Conservation (phyloP, 2,113 vertebrate species). For the Clinocottus analis region DNA sequence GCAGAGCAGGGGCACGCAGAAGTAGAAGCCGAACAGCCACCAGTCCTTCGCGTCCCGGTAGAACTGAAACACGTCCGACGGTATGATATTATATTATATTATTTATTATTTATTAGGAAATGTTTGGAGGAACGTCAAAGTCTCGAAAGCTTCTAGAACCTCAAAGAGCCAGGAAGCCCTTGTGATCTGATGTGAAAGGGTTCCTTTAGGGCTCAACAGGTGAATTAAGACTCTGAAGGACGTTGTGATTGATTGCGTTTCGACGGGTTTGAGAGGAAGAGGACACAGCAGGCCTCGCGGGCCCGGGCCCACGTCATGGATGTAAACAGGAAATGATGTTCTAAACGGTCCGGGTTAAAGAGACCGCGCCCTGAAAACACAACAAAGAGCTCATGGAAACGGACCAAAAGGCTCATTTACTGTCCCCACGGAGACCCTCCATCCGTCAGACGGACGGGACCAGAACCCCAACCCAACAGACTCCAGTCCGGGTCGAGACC, state of each 20-base stretch:
- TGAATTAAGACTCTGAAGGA: no score
- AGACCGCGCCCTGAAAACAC: constrained; percentile 31
- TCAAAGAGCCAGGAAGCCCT: background rate
- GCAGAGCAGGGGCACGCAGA: constrained; percentile 91
- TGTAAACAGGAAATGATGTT: constrained; percentile 61
- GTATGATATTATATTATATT: no score
- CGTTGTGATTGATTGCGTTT: no score
- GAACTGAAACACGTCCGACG: constrained; percentile 79
- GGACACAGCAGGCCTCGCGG: background rate
- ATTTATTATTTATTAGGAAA: no score
- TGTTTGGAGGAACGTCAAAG: background rate
- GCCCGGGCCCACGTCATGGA: background rate
- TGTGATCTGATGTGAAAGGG: no score
- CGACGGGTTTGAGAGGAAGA: no score
- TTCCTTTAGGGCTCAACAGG: no score
- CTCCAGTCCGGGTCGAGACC: no score
- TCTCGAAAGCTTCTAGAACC: background rate
- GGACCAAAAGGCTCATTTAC: background rate
- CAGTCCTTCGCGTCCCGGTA: constrained; percentile 92
- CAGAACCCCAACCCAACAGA: background rate
- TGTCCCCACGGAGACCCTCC: background rate
- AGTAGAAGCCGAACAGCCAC: constrained; percentile 98
- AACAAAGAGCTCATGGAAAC: background rate
- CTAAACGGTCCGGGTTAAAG: constrained; percentile 15
- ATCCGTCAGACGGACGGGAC: background rate